Conservation (phyloP, 2,888 invertebrate genomes). For the Hipparchia semele region DNA sequence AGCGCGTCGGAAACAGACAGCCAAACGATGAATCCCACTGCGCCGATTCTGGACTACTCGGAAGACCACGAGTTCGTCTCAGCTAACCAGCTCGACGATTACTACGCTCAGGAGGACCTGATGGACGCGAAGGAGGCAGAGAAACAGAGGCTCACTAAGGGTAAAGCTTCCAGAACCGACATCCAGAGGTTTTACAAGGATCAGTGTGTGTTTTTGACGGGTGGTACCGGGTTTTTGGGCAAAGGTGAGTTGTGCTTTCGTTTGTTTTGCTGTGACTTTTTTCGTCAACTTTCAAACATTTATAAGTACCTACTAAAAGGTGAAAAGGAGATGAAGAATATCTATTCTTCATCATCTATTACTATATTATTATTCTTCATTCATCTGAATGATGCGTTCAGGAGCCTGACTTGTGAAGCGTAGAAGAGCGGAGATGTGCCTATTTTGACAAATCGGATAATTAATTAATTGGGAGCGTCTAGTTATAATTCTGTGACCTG, state of each 20-base stretch:
- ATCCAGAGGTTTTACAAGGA: constrained; percentile 71
- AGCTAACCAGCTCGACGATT: constrained; percentile 70
- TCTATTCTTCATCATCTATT: no score
- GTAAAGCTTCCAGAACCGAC: constrained; percentile 65
- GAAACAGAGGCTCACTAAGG: constrained; percentile 72
- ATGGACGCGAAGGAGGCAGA: constrained; percentile 74
- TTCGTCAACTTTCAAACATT: no score
- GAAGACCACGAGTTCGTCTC: constrained; percentile 82
- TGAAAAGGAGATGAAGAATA: no score
- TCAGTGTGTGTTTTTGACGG: constrained; percentile 77
- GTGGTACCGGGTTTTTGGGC: constrained; percentile 77
- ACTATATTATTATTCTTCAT: no score
- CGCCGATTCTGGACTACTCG: constrained; percentile 71
- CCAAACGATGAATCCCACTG: constrained; percentile 71
- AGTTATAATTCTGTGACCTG: no score
- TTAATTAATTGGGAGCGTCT: no score
- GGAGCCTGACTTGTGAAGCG: no score
- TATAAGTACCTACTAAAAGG: no score
- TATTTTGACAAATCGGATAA: no score
- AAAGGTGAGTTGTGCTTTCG: constrained; percentile 64
- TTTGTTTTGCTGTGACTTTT: constrained; percentile 22
- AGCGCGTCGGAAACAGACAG: constrained; percentile 66
- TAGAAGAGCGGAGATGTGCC: no score
- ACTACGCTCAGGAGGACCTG: constrained; percentile 75
- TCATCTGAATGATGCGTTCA: no score